Percentiles rank a stretch among this genome's conserved stretches.
phyloP scores from a whole-genome alignment of 2,888 invertebrate species.

The Brachyptera putata region DNA sequence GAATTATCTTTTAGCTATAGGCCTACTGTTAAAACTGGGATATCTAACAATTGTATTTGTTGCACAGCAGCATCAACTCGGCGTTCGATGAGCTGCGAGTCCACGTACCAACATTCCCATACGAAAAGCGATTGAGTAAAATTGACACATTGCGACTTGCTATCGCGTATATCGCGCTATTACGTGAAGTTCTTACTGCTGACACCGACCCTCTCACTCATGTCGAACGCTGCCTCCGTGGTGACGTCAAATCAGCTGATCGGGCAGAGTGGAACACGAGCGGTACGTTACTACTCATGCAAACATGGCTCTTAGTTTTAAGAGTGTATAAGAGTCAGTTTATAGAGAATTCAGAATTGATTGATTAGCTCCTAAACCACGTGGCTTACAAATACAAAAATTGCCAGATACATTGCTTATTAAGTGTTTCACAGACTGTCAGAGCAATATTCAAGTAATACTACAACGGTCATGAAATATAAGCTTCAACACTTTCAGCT shows the following conservation, averaged over 20 bases:
- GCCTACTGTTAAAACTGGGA: too few species aligned
- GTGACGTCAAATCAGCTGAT: conserved; percentile 78
- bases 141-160: conserved; percentile 96
- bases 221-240: conserved; percentile 86
- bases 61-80: conserved; percentile 94
- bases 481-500: too few species aligned
- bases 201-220: conserved; percentile 90
- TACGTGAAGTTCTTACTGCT: conserved; percentile 82
- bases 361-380: too few species aligned
- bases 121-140: conserved; percentile 96
- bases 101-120: conserved; percentile 98
- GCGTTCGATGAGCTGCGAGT: conserved; percentile 97
- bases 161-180: conserved; percentile 93
- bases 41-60: too few species aligned
- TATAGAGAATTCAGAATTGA: too few species aligned
- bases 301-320: background rate
- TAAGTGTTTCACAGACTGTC: too few species aligned
- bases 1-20: too few species aligned
- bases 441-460: too few species aligned
- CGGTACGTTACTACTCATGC: conserved; percentile 57
- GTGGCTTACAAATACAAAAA: too few species aligned
- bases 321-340: too few species aligned
- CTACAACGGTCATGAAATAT: too few species aligned
- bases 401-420: too few species aligned
- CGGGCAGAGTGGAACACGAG: conserved; percentile 95